Base-by-base conservation (phyloP, 2,113 vertebrate species). In the Mirza zaza region DNA sequence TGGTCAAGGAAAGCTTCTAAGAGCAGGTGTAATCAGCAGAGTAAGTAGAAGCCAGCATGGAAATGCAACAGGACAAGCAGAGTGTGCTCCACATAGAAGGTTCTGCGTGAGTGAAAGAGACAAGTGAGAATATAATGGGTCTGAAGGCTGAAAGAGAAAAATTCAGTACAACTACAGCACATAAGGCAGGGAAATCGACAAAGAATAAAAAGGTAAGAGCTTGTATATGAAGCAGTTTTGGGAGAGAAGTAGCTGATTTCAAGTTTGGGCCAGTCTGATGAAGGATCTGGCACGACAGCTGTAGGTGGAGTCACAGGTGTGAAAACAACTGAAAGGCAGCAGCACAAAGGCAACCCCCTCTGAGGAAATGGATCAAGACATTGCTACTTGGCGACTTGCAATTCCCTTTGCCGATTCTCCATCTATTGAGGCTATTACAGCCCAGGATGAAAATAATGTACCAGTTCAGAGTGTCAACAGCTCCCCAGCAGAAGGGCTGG, bases 381-480 rank as follows among this genome's bases (percentile, higher is more conserved):
- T 71, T 81, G 91, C 87, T 77, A 39, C 52, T 68, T 42, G 57
- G 97, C 89, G 86, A 81, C 90, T 93, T 55, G 2, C 52, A 95
- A 92, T 95, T 94, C 95, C 93, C 75, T 89, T 55, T 93, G 92
- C 91, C 29, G 1, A 52, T 87, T 96, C 73, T 48, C 96, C 39
- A 75, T 86, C 94, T 87, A 92, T 9, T 8, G 90, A 91, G 95
- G 92, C 87, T 94, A 91, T 97, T 95, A 90, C 70, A 87, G 75
- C 57, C 65, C 42, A 87, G 42, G 71, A 90, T 95, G 87, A 87
- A 97, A 97, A 94, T 92, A 95, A 95, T 81, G 87, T 32, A 87
- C 80, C 93, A 80, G 97, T 96, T 96, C 89, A 95, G 68, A 79
- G 45, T 90, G 91, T 96, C 96, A 94, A 96, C 65, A 97, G 84